Evolutionary conservation across 1,140 invertebrate species (phyloP).

Genomic region (Halictus rubicundus): DNA sequence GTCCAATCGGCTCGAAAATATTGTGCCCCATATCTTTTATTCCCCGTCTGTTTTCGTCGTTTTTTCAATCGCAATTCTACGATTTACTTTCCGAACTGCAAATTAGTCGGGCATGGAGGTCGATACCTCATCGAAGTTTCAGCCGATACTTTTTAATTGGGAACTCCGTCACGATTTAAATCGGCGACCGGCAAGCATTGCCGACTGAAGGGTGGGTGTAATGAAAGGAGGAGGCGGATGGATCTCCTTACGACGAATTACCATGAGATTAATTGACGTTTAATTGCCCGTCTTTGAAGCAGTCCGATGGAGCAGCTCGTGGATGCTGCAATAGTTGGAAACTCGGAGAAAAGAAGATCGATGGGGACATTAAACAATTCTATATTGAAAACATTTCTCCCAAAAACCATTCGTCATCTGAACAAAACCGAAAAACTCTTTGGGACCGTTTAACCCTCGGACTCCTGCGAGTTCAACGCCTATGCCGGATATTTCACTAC

Average conservation of each 20-base stretch:
- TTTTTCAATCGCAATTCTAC: neutral
- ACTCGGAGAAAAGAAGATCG: neutral
- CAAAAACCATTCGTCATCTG: too few relatives aligned
- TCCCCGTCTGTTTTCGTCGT: too few relatives aligned
- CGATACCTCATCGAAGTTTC: constrained; percentile 41
- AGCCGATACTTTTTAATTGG: constrained; percentile 60
- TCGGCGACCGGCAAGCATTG: constrained; percentile 24
- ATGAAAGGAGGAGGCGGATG: constrained; percentile 36
- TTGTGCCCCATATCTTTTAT: neutral
- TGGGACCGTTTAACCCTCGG: too few relatives aligned
- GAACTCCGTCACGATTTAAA: constrained; percentile 42
- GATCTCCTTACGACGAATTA: neutral
- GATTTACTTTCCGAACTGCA: constrained; percentile 11
- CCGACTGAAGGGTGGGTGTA: neutral
- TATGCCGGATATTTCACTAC: too few relatives aligned
- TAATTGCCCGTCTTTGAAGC: constrained; percentile 37
- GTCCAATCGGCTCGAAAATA: neutral
- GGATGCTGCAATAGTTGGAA: neutral
- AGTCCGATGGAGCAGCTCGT: neutral
- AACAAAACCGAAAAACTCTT: too few relatives aligned
- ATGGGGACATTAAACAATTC: neutral
- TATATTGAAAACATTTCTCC: neutral
- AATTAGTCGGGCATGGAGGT: constrained; percentile 14
- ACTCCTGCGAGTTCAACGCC: too few relatives aligned
- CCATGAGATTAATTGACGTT: constrained; percentile 10